phyloP scores from a whole-genome alignment of 2,113 vertebrate species.

The Fregetta grallaria region DNA sequence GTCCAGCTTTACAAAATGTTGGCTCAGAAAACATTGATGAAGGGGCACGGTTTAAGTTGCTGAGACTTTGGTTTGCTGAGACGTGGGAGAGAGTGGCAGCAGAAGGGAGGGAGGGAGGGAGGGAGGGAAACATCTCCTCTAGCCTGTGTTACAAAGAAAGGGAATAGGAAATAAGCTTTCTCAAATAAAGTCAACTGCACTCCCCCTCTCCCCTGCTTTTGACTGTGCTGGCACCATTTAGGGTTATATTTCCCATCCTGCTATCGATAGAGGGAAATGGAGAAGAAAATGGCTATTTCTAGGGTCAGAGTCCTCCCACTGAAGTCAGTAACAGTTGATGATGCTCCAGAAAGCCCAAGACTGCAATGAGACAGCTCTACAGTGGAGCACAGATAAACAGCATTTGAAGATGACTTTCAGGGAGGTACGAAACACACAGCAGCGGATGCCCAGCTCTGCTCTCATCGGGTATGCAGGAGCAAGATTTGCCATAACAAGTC shows the following conservation, averaged over 20 bases:
- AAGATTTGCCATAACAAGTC: background rate
- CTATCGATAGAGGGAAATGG: background rate
- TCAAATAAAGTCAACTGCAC: background rate
- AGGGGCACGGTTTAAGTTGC: background rate
- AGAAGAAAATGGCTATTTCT: background rate
- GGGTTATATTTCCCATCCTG: background rate
- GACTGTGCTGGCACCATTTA: background rate
- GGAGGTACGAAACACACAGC: fast-evolving
- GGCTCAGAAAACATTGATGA: background rate
- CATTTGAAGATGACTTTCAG: background rate
- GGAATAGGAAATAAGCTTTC: background rate
- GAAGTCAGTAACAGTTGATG: background rate
- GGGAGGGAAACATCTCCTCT: background rate
- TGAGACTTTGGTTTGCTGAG: background rate
- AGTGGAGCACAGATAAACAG: background rate
- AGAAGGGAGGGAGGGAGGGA: background rate
- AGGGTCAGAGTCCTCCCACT: background rate
- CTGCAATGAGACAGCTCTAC: background rate
- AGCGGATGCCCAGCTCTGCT: background rate
- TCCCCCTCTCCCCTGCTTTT: background rate
- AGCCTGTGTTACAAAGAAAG: background rate
- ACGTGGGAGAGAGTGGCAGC: background rate
- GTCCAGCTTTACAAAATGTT: background rate
- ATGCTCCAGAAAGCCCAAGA: background rate
- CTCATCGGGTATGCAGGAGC: background rate